Evolutionary conservation across 1,140 invertebrate genomes (phyloP).

Genomic region (Nautilus pompilius): DNA sequence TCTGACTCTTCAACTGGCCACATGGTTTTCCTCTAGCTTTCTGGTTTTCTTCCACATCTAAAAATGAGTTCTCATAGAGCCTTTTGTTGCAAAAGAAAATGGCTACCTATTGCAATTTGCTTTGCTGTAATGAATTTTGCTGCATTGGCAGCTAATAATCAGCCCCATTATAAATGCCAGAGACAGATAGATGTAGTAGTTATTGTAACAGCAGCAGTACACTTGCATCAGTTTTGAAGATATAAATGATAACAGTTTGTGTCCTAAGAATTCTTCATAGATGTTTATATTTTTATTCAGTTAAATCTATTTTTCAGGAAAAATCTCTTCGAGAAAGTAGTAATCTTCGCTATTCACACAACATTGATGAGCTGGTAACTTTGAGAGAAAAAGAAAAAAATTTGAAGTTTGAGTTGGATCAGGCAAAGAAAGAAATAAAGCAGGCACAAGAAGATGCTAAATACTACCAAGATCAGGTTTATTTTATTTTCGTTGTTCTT

Average conservation of each 20-base stretch:
- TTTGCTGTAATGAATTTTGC: neutral
- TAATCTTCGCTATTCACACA: slow-evolving; percentile 30
- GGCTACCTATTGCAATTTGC: too few relatives aligned
- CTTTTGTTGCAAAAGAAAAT: too few relatives aligned
- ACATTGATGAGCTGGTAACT: slow-evolving; percentile 33
- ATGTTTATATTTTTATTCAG: neutral
- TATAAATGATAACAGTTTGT: neutral
- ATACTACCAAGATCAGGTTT: slow-evolving; percentile 42
- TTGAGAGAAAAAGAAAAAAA: slow-evolving; percentile 39
- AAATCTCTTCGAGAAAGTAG: slow-evolving; percentile 31
- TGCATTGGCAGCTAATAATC: neutral
- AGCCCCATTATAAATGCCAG: neutral
- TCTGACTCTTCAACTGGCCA: too few relatives aligned
- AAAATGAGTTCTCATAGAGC: too few relatives aligned
- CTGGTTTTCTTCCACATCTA: too few relatives aligned
- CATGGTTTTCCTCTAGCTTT: too few relatives aligned
- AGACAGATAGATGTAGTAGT: neutral
- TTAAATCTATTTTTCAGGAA: slow-evolving; percentile 28
- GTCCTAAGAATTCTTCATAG: neutral
- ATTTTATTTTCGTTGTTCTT: too few relatives aligned
- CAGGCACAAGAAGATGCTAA: slow-evolving; percentile 35
- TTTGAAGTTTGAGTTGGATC: slow-evolving; percentile 33
- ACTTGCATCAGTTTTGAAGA: neutral
- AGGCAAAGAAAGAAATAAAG: slow-evolving; percentile 31
- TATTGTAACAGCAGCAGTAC: too few relatives aligned